A percentile compares a stretch with the other conserved stretches of the same genome.
These are phyloP conservation scores for Erinaceus europaeus DNA, from an alignment of 2,113 vertebrate species.

Conservation along the genomic window DNA sequence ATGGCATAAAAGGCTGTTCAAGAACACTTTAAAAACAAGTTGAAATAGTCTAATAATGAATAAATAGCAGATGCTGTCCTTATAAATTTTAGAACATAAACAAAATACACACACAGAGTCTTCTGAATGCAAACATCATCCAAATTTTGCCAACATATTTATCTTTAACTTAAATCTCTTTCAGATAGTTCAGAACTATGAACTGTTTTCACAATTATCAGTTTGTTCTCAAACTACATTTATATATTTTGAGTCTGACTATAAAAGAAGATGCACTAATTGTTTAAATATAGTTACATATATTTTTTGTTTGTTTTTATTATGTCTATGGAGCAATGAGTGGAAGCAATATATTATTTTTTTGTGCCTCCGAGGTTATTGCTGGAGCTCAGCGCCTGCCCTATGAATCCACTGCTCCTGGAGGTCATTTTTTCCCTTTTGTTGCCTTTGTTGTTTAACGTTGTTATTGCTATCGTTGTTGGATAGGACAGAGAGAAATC, in stretches of 20 bases:
- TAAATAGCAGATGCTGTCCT: conserved; percentile 48
- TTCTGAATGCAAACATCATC: conserved; percentile 9
- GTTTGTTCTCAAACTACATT: not conserved
- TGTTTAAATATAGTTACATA: not conserved
- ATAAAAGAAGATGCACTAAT: not conserved
- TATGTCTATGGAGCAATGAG: too few relatives aligned
- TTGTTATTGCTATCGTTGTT: too few relatives aligned
- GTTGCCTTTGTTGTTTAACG: too few relatives aligned
- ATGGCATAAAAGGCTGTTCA: conserved; percentile 54
- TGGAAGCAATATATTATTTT: too few relatives aligned
- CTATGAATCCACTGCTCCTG: too few relatives aligned
- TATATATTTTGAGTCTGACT: not conserved
- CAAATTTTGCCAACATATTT: not conserved
- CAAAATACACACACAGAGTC: not conserved
- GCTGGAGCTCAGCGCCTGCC: too few relatives aligned
- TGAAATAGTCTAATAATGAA: conserved; percentile 61
- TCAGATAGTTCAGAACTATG: not conserved
- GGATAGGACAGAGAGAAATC: too few relatives aligned
- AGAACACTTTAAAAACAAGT: conserved; percentile 48
- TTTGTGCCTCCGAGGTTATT: too few relatives aligned
- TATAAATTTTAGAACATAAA: conserved; percentile 34
- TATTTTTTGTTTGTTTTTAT: too few relatives aligned
- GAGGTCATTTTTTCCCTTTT: too few relatives aligned
- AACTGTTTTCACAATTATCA: not conserved
- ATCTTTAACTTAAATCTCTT: not conserved